Evolutionary conservation across 2,797 vertebrate species (phyloP).

Genomic region (Lemur catta): DNA sequence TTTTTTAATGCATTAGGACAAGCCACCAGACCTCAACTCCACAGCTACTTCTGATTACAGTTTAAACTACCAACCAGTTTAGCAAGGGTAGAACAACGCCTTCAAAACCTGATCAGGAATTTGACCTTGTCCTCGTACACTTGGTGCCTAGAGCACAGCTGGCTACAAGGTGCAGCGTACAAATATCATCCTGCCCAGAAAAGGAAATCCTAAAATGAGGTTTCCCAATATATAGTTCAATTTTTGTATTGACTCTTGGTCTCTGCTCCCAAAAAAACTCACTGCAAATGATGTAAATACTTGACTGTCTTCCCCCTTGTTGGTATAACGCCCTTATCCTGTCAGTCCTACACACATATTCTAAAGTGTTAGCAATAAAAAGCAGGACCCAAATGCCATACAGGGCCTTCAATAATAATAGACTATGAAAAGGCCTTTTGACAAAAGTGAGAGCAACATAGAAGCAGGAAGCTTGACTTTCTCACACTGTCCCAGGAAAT

Average conservation of each 20-base stretch:
- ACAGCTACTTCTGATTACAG: neutral
- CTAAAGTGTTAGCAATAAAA: neutral
- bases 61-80: neutral
- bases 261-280: neutral
- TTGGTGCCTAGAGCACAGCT: neutral
- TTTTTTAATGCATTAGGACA: neutral
- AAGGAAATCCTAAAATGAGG: neutral
- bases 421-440: neutral
- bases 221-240: neutral
- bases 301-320: neutral
- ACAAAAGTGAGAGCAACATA: slow-evolving; percentile 15
- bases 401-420: neutral
- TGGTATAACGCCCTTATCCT: neutral
- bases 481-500: neutral
- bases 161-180: neutral
- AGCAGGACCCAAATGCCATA: neutral
- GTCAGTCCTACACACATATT: neutral
- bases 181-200: neutral
- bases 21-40: neutral
- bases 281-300: neutral
- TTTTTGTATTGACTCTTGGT: neutral
- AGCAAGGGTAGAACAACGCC: neutral
- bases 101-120: neutral
- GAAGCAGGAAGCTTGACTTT: neutral
- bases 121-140: neutral